phyloP scores from a whole-genome alignment of 2,113 vertebrate genomes.

The Phasianus colchicus region DNA sequence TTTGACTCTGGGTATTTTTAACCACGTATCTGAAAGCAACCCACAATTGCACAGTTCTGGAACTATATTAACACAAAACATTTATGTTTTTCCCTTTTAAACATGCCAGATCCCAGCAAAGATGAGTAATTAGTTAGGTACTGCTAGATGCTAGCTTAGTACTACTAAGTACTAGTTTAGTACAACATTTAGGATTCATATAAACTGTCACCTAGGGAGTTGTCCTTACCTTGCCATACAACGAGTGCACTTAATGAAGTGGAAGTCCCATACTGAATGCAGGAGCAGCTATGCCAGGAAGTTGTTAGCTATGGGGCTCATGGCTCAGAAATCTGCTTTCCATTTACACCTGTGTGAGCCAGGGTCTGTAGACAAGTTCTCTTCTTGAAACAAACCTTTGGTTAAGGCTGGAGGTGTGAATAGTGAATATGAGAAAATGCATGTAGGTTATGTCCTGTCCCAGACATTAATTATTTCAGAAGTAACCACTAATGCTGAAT shows the following conservation, averaged over 20 bases:
- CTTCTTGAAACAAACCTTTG: background rate
- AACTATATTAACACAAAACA: background rate
- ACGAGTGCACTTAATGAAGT: background rate
- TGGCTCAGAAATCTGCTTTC: slow-evolving; percentile 37
- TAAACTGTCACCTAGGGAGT: background rate
- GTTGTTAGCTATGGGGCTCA: slow-evolving; percentile 39
- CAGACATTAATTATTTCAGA: background rate
- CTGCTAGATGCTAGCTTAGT: background rate
- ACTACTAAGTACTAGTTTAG: background rate
- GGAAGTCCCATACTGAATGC: background rate
- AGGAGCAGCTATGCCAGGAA: background rate
- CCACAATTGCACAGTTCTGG: background rate
- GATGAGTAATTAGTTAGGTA: background rate
- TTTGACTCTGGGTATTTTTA: background rate
- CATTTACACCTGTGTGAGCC: slow-evolving; percentile 53
- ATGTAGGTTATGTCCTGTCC: background rate
- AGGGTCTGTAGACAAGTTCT: background rate
- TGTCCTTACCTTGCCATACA: background rate
- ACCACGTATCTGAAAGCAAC: background rate
- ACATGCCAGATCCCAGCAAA: background rate
- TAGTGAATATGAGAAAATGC: background rate
- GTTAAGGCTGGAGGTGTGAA: background rate
- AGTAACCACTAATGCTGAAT: background rate
- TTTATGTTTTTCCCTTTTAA: background rate
- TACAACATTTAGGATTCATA: background rate